These are phyloP conservation scores for Otis tarda DNA, from an alignment of 2,113 vertebrate genomes.

Conservation along the genomic window DNA sequence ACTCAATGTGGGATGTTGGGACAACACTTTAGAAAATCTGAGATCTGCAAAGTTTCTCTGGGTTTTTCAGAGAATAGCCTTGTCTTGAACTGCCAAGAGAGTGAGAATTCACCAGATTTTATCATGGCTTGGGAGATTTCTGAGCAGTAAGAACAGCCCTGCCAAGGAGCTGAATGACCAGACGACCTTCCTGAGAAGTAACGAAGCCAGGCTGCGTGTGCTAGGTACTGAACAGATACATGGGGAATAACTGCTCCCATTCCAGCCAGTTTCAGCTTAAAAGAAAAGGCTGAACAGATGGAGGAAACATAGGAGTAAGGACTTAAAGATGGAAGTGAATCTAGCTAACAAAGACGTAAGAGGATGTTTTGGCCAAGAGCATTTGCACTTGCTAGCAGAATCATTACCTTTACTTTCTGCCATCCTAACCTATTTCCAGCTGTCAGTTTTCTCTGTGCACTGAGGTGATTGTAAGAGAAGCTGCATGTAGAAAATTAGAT, in stretches of 20 bases:
- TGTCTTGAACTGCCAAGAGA: neutral
- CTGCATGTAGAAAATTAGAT: neutral
- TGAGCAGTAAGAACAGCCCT: neutral
- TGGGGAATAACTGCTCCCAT: neutral
- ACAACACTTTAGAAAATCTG: neutral
- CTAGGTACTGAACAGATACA: neutral
- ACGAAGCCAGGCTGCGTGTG: accelerated
- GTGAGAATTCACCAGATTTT: neutral
- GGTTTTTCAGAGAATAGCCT: neutral
- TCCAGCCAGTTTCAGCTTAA: neutral
- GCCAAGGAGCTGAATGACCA: neutral
- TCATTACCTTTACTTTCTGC: neutral
- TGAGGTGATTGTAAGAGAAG: neutral
- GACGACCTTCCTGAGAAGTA: neutral
- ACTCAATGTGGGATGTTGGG: accelerated
- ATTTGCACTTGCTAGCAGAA: neutral
- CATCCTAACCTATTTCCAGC: neutral
- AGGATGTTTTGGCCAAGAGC: neutral
- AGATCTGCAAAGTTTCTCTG: neutral
- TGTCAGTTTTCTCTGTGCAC: neutral
- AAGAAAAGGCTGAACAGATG: neutral
- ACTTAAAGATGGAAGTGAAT: neutral
- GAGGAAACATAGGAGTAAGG: neutral
- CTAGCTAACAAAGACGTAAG: neutral
- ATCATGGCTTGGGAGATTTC: accelerated